Evolutionary conservation across 1,140 invertebrate species (phyloP), one percentile per base, ranked within the genome.

Genomic region (Amphibalanus amphitrite): DNA sequence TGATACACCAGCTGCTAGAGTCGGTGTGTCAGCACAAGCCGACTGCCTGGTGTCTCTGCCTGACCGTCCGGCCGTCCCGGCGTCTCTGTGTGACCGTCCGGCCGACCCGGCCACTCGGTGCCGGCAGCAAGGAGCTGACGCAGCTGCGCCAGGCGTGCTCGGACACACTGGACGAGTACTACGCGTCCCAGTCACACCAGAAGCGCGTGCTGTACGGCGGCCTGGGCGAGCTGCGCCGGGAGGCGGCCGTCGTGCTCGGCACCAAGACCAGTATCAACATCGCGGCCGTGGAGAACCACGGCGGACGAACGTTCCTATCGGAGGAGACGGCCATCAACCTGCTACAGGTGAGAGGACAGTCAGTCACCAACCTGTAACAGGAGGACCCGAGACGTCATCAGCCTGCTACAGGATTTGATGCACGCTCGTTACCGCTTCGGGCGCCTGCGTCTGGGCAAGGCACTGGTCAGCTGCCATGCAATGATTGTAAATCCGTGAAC

Each of bases 251-350:
- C 15, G 89, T 93, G 4, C 89, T 98, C 74, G 91, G 90, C 0
- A 90, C 89, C 0, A 85, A 92, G 72, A 90, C 93, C 0, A 95
- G 95, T 77, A 92, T 95, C 65, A 95, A 95, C 78, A 92, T 96
- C 74, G 90, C 91, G 78, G 90, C 92, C 33, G 81, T 84, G 71
- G 95, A 98, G 80, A 92, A 96, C 80, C 97, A 95, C 80, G 93
- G 93, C 1, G 95, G 95, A 0, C 95, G 99, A 82, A 98, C 94
- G 0, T 98, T 99, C 79, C 83, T 99, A 0, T 97, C 94, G 0
- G 95, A 98, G 80, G 92, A 97, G 79, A 84, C 98, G n/a, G 94
- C 93, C 0, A 92, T 96, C 71, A 91, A 88, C 76, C 85, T 98
- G 76, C 81, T 99, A 23, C 64, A 65, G 64, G 64, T 65, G 64